A percentile compares a stretch with the other conserved stretches of the same genome.
phyloP scores from a whole-genome alignment of 2,888 invertebrate species.

The Aporophyla lueneburgensis region DNA sequence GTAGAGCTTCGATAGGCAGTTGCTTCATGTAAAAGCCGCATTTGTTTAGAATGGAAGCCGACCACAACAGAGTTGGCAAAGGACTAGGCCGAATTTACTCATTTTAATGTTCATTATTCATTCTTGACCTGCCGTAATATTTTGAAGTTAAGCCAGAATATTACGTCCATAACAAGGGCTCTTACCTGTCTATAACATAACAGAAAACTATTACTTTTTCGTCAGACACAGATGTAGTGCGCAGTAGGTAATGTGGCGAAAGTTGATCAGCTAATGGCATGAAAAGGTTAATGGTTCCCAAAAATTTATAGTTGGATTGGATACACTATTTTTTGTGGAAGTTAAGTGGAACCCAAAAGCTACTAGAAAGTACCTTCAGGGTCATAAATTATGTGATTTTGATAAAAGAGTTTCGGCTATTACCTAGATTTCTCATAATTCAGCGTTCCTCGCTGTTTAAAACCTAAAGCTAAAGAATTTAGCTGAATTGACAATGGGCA shows the following conservation, averaged over 20 bases:
- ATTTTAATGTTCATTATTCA: too few species aligned
- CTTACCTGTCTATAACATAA: conserved; percentile 18
- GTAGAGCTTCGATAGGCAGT: neutral
- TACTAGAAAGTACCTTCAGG: neutral
- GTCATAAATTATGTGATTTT: neutral
- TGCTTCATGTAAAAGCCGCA: too few species aligned
- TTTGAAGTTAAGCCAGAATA: conserved; percentile 12
- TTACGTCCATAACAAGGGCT: conserved; percentile 1
- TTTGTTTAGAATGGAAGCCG: neutral
- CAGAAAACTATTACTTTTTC: conserved; percentile 12
- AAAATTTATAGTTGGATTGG: conserved; percentile 15
- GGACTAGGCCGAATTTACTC: neutral
- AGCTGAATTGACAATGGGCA: neutral
- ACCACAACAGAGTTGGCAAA: neutral
- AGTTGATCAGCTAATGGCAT: conserved; percentile 31
- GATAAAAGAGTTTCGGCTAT: neutral
- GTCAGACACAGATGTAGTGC: conserved; percentile 31
- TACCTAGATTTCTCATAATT: neutral
- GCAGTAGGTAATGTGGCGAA: conserved; percentile 30
- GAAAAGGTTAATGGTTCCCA: conserved; percentile 42
- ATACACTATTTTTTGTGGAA: neutral
- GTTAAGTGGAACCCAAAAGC: neutral
- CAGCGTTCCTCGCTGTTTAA: neutral
- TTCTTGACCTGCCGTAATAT: neutral
- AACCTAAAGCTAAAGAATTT: neutral